A percentile compares a stretch with the other conserved stretches of the same genome.
Evolutionary conservation across 2,888 invertebrate species (phyloP).

Genomic region (Sarcophaga variegata): DNA sequence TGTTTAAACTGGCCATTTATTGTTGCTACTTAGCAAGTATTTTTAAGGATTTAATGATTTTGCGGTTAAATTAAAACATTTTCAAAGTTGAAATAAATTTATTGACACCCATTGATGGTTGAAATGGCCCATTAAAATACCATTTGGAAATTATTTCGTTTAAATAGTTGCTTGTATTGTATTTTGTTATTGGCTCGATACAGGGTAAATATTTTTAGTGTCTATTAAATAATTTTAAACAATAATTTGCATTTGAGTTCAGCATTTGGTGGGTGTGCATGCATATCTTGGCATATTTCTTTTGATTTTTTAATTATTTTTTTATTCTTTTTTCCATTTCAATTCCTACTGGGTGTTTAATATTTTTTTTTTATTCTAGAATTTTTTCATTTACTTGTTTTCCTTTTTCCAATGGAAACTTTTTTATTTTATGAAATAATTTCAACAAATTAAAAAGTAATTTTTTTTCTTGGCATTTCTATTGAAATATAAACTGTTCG

Average conservation of each 20-base stretch:
- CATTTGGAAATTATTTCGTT: background rate
- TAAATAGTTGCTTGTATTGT: background rate
- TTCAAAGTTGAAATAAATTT: slow-evolving; percentile 2
- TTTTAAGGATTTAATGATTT: background rate
- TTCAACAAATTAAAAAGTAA: too few species aligned
- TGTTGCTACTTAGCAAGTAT: background rate
- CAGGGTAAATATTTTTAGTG: background rate
- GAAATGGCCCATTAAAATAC: slow-evolving; percentile 35
- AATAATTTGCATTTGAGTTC: too few species aligned
- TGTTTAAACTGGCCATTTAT: background rate
- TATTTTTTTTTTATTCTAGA: background rate
- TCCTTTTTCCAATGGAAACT: too few species aligned
- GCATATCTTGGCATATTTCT: too few species aligned
- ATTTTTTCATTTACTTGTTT: too few species aligned
- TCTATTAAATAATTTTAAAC: too few species aligned
- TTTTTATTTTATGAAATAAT: too few species aligned
- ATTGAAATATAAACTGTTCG: background rate
- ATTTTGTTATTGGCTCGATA: background rate
- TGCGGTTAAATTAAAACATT: background rate
- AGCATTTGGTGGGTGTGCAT: too few species aligned
- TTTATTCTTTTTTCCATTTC: too few species aligned
- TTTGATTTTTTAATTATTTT: too few species aligned
- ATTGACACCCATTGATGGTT: slow-evolving; percentile 37
- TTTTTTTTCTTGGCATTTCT: too few species aligned
- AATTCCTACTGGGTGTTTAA: background rate